Conservation (phyloP, 2,888 invertebrate genomes). For the Pterostichus niger region DNA sequence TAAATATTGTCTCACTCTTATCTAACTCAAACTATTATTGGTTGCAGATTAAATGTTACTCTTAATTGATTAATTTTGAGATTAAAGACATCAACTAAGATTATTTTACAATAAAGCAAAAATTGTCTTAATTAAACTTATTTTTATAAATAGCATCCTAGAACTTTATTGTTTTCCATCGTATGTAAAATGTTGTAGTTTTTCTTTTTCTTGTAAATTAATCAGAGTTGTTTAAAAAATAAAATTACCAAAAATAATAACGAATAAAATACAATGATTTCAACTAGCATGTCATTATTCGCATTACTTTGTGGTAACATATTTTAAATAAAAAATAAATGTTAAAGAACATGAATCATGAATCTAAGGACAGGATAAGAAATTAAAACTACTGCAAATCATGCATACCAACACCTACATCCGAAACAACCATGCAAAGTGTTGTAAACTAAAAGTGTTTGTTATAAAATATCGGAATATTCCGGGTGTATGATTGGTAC, state of each 20-base stretch:
- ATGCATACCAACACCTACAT: conserved; percentile 39
- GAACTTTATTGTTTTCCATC: neutral
- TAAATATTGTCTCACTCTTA: too few relatives aligned
- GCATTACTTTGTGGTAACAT: neutral
- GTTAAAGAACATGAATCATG: neutral
- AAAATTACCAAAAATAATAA: conserved; percentile 9
- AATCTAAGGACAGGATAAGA: conserved; percentile 5
- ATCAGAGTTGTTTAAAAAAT: neutral
- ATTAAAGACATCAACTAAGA: neutral
- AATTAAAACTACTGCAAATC: conserved; percentile 6
- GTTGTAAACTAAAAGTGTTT: conserved; percentile 5
- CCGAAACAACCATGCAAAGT: conserved; percentile 39
- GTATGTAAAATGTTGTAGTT: neutral
- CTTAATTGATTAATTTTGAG: neutral
- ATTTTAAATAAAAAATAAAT: neutral
- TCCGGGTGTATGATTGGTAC: conserved; percentile 21
- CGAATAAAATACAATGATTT: neutral
- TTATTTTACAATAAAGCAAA: conserved; percentile 7
- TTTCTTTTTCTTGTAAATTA: neutral
- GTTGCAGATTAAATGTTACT: too few relatives aligned
- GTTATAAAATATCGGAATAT: conserved; percentile 1
- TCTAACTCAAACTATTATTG: too few relatives aligned
- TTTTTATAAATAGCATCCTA: neutral
- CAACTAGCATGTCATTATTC: neutral
- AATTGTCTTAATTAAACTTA: too few relatives aligned